These are phyloP conservation scores for Tragulus kanchil DNA, from an alignment of 2,113 vertebrate species.

Conservation along the genomic window DNA sequence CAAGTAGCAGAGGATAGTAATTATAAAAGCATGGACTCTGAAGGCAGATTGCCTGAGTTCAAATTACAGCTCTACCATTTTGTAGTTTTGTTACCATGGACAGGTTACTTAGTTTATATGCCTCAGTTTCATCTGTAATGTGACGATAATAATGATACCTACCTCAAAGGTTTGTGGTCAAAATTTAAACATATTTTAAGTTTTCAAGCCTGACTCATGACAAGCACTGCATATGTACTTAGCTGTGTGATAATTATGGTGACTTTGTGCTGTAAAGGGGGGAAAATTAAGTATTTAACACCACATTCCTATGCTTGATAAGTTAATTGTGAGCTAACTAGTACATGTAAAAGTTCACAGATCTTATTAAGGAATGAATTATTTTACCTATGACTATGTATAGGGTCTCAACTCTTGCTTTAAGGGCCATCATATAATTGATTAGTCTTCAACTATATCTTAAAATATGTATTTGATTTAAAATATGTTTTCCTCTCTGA, in stretches of 20 bases:
- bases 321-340: not conserved
- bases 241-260: not conserved
- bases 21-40: not conserved
- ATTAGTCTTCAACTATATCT: not conserved
- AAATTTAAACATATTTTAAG: conserved; percentile 14
- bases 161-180: not conserved
- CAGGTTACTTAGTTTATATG: not conserved
- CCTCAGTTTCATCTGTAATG: not conserved
- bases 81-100: not conserved
- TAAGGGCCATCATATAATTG: not conserved
- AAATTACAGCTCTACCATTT: not conserved
- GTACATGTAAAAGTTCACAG: not conserved
- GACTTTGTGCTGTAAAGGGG: not conserved
- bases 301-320: not conserved
- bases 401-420: not conserved
- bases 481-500: not conserved
- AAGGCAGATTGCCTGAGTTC: not conserved
- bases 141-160: not conserved
- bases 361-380: not conserved
- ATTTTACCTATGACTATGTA: not conserved
- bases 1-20: not conserved
- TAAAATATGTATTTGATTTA: conserved; percentile 30
- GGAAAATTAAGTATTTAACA: not conserved
- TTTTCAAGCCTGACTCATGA: not conserved
- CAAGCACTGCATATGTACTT: not conserved